Evolutionary conservation across 30 jellyfish, hydroid and myxozoan species (phyloP), one percentile per base, ranked within the genome.

Genomic region (Haliclystus octoradiatus): DNA sequence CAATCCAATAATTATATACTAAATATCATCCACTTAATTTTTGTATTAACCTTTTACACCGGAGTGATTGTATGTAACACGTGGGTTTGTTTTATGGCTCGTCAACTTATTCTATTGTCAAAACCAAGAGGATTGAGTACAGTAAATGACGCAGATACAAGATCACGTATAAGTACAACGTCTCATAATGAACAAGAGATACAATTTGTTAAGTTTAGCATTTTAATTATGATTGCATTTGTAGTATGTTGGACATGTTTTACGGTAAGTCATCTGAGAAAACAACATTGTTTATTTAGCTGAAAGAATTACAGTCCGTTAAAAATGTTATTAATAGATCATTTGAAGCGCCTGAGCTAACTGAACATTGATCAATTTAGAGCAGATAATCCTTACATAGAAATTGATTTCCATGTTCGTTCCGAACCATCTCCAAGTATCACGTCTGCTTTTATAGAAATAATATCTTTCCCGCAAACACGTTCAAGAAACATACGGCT

Each of bases 121-220:
- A n/a, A 24, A 7, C 65, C 64, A 13, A 64, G 65, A 29, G 29
- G 19, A 9, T 24, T 22, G 73, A 64, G 64, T 13, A 9, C 23
- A 5, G 24, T 13, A 23, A 64, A 29, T 28, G 70, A 66, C 23
- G 77, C 69, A 31, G 63, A 49, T 29, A 78, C 70, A 2, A 69
- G 53, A 51, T 80, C 92, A 12, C 63, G 78, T 19, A 33, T 70
- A 30, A 65, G 75, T 26, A n/a, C n/a, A n/a, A 76, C 70, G 28
- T 78, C 92, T 28, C 63, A 62, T 50, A 69, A 74, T 23, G 92
- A 70, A 34, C 92, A 78, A 62, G 94, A 81, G 52, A 61, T 47
- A 50, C 68, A 70, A 57, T 57, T 81, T 26, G 71, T 73, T 4
- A 81, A 77, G 28, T 53, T 79, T 0, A 81, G 87, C 66, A 26